Evolutionary conservation across 2,113 vertebrate species (phyloP).

Genomic region (Crotalus helleri): DNA sequence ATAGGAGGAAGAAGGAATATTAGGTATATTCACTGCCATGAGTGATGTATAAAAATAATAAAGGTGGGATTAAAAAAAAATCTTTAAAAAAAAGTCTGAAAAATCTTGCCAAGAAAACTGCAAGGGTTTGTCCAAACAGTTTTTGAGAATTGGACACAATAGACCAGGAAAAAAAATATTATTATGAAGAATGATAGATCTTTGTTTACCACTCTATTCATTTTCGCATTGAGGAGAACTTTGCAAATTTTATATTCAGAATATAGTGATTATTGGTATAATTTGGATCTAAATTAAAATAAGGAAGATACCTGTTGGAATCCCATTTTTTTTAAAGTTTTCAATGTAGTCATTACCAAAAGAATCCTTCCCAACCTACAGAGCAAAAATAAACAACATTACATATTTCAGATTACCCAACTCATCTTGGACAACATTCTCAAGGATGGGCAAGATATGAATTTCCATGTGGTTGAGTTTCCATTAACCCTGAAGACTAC

Average conservation of each 20-base stretch:
- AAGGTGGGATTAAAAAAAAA: background rate
- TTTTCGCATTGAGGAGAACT: background rate
- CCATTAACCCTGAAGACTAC: background rate
- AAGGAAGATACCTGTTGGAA: conserved; percentile 84
- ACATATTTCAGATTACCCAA: conserved; percentile 47
- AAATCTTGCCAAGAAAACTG: background rate
- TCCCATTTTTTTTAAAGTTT: conserved; percentile 88
- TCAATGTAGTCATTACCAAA: conserved; percentile 94
- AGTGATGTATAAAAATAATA: background rate
- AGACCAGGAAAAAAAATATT: background rate
- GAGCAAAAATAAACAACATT: conserved; percentile 63
- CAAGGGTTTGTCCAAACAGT: background rate
- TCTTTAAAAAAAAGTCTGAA: background rate
- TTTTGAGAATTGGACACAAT: background rate
- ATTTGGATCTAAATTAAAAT: background rate
- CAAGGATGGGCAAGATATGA: background rate
- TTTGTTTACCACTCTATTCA: background rate
- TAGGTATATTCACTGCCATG: background rate
- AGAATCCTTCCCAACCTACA: conserved; percentile 92
- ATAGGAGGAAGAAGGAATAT: background rate
- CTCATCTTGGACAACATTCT: conserved; percentile 37
- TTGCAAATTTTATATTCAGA: background rate
- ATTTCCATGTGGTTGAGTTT: background rate
- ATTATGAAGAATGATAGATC: background rate
- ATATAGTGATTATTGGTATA: background rate